Percentiles rank a stretch among this genome's conserved stretches.
phyloP scores from a whole-genome alignment of 2,113 vertebrate genomes.

The Aptenodytes forsteri region DNA sequence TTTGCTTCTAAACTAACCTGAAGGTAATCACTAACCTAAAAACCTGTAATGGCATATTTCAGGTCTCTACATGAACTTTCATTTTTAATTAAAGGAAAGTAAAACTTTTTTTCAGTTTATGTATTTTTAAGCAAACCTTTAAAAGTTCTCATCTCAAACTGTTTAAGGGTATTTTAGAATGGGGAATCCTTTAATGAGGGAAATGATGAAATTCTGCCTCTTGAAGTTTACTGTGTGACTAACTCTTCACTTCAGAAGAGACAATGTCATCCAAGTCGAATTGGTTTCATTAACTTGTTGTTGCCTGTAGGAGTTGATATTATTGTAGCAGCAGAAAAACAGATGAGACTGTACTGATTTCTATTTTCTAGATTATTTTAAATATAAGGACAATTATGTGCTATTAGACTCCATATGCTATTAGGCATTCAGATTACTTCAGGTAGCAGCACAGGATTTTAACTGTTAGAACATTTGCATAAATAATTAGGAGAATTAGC shows the following conservation, averaged over 20 bases:
- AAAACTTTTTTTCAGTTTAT: neutral
- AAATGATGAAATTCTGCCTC: neutral
- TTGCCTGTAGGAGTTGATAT: neutral
- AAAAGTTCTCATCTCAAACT: neutral
- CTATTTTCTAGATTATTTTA: constrained; percentile 27
- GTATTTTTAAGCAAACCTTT: neutral
- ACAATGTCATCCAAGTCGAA: neutral
- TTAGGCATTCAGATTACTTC: constrained; percentile 36
- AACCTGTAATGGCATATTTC: neutral
- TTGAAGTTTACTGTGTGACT: neutral
- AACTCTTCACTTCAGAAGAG: neutral
- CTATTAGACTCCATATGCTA: constrained; percentile 15
- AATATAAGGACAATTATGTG: constrained; percentile 35
- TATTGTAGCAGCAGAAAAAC: neutral
- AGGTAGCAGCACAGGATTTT: constrained; percentile 45
- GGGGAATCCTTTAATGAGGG: neutral
- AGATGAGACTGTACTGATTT: neutral
- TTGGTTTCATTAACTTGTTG: neutral
- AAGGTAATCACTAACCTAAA: neutral
- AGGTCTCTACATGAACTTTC: neutral
- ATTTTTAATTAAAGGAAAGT: neutral
- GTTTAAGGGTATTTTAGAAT: neutral
- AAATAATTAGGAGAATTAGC: constrained; percentile 64
- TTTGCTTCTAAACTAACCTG: neutral
- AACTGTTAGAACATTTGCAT: constrained; percentile 49